Evolutionary conservation across 1,140 invertebrate species (phyloP).

Genomic region (Drosophila chauvacae): DNA sequence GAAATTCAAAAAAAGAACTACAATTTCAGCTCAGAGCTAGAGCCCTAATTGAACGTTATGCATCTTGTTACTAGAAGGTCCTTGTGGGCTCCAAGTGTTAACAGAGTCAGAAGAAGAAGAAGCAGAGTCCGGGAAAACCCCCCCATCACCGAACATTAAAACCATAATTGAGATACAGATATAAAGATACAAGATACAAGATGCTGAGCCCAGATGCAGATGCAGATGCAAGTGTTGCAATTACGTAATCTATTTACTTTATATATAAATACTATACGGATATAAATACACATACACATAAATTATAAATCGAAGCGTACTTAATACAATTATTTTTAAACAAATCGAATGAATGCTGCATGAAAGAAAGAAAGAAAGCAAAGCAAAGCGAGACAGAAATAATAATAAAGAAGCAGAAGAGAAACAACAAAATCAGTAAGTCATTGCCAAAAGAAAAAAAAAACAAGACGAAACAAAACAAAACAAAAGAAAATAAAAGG

Average conservation of each 20-base stretch:
- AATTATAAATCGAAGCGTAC: slow-evolving; percentile 59
- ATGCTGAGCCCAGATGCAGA: slow-evolving; percentile 12
- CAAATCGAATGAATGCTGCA: slow-evolving; percentile 28
- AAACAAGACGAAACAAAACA: slow-evolving; percentile 18
- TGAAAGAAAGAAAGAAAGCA: not conserved
- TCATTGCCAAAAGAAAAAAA: slow-evolving; percentile 66
- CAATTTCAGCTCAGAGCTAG: no score
- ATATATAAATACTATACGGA: slow-evolving; percentile 70
- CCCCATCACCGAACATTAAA: not conserved
- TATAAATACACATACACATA: slow-evolving; percentile 73
- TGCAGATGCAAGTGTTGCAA: slow-evolving; percentile 64
- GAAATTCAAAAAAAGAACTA: not conserved
- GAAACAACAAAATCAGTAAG: slow-evolving; percentile 75
- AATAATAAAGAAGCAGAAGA: slow-evolving; percentile 20
- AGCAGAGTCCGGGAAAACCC: not conserved
- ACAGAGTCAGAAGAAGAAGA: slow-evolving; percentile 36
- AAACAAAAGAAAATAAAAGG: not conserved
- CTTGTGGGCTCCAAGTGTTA: slow-evolving; percentile 19
- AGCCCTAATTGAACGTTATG: not conserved
- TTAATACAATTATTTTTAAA: slow-evolving; percentile 71
- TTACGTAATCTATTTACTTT: slow-evolving; percentile 82
- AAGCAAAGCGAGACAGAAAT: slow-evolving; percentile 12
- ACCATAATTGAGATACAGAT: not conserved
- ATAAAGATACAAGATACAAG: not conserved
- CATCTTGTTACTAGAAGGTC: not conserved